A percentile compares a stretch with the other conserved stretches of the same genome.
phyloP scores from a whole-genome alignment of 2,888 invertebrate species.

The Melinopterus prodromus region DNA sequence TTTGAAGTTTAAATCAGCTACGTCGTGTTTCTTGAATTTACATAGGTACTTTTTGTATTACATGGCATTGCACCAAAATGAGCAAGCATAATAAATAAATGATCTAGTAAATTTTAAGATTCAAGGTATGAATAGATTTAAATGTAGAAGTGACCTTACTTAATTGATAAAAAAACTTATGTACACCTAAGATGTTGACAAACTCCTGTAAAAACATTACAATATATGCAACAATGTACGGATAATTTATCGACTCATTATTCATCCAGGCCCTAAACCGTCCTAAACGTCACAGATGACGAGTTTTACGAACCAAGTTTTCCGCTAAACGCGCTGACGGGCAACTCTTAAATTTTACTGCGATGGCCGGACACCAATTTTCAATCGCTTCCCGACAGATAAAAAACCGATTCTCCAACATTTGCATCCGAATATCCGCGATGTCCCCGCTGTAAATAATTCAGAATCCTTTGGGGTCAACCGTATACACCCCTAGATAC shows the following conservation, averaged over 20 bases:
- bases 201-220: too few species aligned
- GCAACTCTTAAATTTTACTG: constrained; percentile 14
- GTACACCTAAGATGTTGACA: too few species aligned
- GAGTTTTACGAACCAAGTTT: not conserved
- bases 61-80: too few species aligned
- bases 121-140: too few species aligned
- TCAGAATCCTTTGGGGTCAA: constrained; percentile 51
- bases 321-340: constrained; percentile 11
- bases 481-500: constrained; percentile 49
- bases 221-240: not conserved
- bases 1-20: too few species aligned
- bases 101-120: too few species aligned
- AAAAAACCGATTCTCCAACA: constrained; percentile 33
- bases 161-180: too few species aligned
- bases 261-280: not conserved
- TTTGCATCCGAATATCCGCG: constrained; percentile 56
- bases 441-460: constrained; percentile 60
- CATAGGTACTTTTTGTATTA: too few species aligned
- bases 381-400: constrained; percentile 17
- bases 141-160: too few species aligned
- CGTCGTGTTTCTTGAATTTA: too few species aligned
- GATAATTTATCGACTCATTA: not conserved
- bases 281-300: not conserved
- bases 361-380: constrained; percentile 20
- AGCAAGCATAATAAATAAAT: too few species aligned